Evolutionary conservation across 2,797 vertebrate species (phyloP).

Genomic region (Tiaroga cobitis): DNA sequence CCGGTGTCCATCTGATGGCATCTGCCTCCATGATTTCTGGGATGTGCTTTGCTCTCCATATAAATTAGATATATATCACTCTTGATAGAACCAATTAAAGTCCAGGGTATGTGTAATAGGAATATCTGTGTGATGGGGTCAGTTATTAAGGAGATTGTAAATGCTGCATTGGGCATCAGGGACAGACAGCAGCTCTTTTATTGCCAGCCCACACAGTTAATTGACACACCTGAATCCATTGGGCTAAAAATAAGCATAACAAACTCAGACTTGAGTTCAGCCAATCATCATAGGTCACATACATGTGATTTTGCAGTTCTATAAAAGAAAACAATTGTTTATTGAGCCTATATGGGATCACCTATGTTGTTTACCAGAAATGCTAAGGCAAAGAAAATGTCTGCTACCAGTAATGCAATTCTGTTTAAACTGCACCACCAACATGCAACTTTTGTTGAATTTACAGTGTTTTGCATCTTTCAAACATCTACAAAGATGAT

Average conservation of each 20-base stretch:
- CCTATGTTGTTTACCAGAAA: neutral
- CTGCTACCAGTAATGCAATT: neutral
- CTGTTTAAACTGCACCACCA: neutral
- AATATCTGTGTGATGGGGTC: slow-evolving; percentile 24
- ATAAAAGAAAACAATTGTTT: neutral
- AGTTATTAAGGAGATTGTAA: slow-evolving; percentile 30
- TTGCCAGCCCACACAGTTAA: slow-evolving; percentile 21
- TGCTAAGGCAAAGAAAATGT: slow-evolving; percentile 4
- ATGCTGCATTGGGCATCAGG: neutral
- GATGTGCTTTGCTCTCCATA: slow-evolving; percentile 33
- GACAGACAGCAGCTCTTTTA: slow-evolving; percentile 25
- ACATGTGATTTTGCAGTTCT: neutral
- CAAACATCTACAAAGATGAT: neutral
- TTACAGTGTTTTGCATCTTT: neutral
- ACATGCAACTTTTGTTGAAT: neutral
- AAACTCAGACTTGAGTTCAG: slow-evolving; percentile 14
- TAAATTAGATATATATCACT: slow-evolving; percentile 42
- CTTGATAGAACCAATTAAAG: slow-evolving; percentile 23
- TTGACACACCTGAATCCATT: slow-evolving; percentile 37
- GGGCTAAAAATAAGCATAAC: slow-evolving; percentile 7
- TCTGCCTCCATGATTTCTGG: slow-evolving; percentile 2
- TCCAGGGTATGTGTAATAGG: neutral
- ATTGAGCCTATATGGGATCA: neutral
- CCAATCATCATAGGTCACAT: neutral
- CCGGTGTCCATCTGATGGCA: slow-evolving; percentile 30